These are phyloP conservation scores for Amphiduros pacificus DNA, from an alignment of 2,888 invertebrate genomes.

Conservation along the genomic window DNA sequence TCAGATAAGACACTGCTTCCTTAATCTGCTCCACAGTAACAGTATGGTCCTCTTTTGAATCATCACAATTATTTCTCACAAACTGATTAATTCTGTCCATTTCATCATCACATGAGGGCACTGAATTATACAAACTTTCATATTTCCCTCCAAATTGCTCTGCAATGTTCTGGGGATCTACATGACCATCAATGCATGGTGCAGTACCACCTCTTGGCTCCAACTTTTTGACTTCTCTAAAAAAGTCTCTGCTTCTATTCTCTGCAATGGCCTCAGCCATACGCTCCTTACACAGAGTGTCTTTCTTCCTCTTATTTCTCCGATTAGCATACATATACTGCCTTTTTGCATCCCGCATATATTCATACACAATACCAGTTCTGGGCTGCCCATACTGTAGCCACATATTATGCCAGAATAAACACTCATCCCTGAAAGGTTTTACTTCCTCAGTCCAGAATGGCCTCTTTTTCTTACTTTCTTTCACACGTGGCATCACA, in stretches of 20 bases:
- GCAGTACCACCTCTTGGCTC: neutral
- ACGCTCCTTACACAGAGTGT: neutral
- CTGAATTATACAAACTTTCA: neutral
- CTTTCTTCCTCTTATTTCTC: neutral
- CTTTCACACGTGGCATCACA: neutral
- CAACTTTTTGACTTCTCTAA: neutral
- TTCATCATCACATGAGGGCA: neutral
- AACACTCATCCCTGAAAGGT: neutral
- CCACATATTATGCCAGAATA: constrained; percentile 6
- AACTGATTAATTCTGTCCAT: neutral
- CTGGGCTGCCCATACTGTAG: neutral
- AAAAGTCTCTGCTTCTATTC: constrained; percentile 1
- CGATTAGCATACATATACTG: neutral
- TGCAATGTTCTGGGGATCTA: neutral
- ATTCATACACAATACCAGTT: neutral
- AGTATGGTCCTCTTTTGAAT: neutral
- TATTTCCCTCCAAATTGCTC: neutral
- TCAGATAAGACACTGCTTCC: neutral
- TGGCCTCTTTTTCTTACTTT: neutral
- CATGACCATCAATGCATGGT: neutral
- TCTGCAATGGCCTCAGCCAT: neutral
- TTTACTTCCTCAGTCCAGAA: neutral
- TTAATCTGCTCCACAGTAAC: neutral
- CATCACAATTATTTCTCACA: neutral
- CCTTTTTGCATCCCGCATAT: neutral